These are phyloP conservation scores for Zoanthus gigantus DNA, from an alignment of 92 coral and sea anemone species.

Conservation along the genomic window DNA sequence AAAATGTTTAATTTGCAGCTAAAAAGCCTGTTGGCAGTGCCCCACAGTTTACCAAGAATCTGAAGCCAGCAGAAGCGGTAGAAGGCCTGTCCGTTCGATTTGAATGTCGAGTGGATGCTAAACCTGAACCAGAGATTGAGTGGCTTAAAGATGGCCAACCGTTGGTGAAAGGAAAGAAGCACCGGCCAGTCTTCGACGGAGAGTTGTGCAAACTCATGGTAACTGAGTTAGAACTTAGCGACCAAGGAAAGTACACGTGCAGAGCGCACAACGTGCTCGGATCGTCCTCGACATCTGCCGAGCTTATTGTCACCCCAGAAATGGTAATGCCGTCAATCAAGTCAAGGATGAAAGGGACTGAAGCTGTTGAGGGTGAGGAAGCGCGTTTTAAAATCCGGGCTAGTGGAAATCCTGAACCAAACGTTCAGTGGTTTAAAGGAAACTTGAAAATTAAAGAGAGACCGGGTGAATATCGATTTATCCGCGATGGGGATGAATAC, in stretches of 20 bases:
- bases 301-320: slow-evolving; percentile 65
- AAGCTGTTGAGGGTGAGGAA: slow-evolving; percentile 72
- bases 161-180: slow-evolving; percentile 72
- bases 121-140: slow-evolving; percentile 62
- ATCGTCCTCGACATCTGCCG: slow-evolving; percentile 70
- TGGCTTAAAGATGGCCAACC: slow-evolving; percentile 59
- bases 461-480: slow-evolving; percentile 48
- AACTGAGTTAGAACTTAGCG: slow-evolving; percentile 74
- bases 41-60: slow-evolving; percentile 52
- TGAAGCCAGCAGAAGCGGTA: slow-evolving; percentile 57
- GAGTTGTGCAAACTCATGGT: slow-evolving; percentile 75
- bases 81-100: slow-evolving; percentile 78
- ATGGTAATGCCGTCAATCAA: slow-evolving; percentile 74
- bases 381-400: slow-evolving; percentile 84
- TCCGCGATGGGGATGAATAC: slow-evolving; percentile 65
- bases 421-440: slow-evolving; percentile 88
- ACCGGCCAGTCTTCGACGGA: slow-evolving; percentile 66
- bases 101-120: slow-evolving; percentile 60
- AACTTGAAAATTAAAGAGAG: slow-evolving; percentile 50
- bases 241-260: slow-evolving; percentile 87
- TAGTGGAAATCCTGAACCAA: slow-evolving; percentile 85
- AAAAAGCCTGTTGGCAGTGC: slow-evolving; percentile 22
- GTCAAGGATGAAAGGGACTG: slow-evolving; percentile 75
- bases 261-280: slow-evolving; percentile 80
- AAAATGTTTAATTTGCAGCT: slow-evolving; percentile 14